phyloP scores from a whole-genome alignment of 2,113 vertebrate species.

The Pollimyrus isidori region DNA sequence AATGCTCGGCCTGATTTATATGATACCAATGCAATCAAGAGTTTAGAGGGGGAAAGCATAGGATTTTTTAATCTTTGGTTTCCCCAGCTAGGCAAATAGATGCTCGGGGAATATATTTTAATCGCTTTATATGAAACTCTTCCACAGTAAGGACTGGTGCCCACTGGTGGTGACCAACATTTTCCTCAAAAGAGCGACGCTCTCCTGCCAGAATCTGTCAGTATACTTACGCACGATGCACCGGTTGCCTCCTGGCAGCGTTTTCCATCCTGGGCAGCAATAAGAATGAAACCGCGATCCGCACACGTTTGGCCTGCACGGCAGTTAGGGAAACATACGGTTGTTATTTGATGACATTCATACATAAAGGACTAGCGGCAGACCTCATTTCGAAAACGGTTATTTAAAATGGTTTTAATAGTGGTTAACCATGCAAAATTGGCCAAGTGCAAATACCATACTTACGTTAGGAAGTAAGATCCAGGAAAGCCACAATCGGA shows the following conservation, averaged over 20 bases:
- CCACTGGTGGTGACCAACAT: background rate
- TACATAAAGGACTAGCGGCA: background rate
- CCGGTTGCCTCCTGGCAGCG: slow-evolving; percentile 63
- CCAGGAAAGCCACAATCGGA: background rate
- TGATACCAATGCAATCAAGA: background rate
- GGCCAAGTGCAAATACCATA: background rate
- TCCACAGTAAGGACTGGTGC: background rate
- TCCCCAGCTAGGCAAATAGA: background rate
- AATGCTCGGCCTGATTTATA: background rate
- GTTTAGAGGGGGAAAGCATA: background rate
- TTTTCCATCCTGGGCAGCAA: slow-evolving; percentile 71
- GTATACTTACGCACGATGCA: slow-evolving; percentile 69
- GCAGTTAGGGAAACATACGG: slow-evolving; percentile 7
- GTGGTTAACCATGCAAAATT: background rate
- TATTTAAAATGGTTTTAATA: background rate
- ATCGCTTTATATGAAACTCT: background rate
- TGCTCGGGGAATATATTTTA: background rate
- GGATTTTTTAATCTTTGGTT: background rate
- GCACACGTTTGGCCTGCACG: slow-evolving; percentile 67
- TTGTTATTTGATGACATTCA: background rate
- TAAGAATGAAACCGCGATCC: slow-evolving; percentile 66
- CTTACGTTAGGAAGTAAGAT: background rate
- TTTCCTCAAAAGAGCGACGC: background rate
- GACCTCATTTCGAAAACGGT: background rate
- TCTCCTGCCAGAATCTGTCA: slow-evolving; percentile 21